Conservation (phyloP, 2,797 vertebrate genomes). For the Syndactyla subalaris region DNA sequence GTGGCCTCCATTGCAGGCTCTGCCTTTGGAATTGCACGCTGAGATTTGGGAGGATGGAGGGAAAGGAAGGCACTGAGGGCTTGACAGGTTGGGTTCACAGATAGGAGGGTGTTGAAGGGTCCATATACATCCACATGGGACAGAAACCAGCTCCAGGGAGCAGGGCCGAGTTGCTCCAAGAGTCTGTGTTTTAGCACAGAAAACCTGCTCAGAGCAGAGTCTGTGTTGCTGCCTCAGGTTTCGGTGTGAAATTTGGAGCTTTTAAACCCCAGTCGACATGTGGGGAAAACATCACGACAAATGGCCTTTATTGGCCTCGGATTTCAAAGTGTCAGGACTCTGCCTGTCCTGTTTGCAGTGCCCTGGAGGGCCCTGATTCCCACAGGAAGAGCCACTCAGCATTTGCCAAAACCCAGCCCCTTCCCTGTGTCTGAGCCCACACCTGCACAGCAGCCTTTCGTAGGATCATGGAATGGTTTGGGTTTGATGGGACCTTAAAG, state of each 20-base stretch:
- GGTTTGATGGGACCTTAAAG: neutral
- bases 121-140: fast-evolving
- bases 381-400: neutral
- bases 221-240: fast-evolving
- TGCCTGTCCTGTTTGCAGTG: neutral
- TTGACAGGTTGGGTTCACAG: fast-evolving
- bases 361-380: neutral
- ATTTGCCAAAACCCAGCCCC: neutral
- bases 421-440: neutral
- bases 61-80: fast-evolving
- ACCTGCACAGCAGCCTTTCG: neutral
- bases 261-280: neutral
- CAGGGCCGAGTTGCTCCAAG: neutral
- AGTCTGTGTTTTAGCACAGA: neutral
- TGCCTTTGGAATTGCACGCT: neutral
- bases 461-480: neutral
- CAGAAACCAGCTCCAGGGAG: neutral
- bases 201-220: neutral
- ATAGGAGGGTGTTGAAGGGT: neutral
- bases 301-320: constrained; percentile 35
- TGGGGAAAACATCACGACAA: neutral
- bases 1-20: neutral
- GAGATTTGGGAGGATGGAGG: neutral
- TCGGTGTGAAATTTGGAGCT: neutral
- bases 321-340: constrained; percentile 10